Conservation (phyloP, 2,888 invertebrate species). For the Aricia artaxerxes region DNA sequence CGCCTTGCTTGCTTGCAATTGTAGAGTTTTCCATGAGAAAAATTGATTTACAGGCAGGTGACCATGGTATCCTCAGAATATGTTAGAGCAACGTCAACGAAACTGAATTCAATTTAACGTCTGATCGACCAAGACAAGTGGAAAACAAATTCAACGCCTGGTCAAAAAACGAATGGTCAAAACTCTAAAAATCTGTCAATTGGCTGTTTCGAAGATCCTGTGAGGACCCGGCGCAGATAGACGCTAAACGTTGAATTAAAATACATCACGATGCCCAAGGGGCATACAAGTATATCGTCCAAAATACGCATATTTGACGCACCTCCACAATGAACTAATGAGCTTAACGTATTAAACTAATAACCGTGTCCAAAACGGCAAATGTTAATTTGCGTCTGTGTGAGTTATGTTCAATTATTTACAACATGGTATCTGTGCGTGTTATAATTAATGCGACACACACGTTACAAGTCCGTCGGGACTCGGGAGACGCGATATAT, state of each 20-base stretch:
- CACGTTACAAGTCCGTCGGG: slow-evolving; percentile 5
- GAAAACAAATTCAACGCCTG: too few relatives aligned
- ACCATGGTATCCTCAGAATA: too few relatives aligned
- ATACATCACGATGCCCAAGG: not conserved
- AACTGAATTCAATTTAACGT: too few relatives aligned
- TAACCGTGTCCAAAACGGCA: not conserved
- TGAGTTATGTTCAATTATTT: slow-evolving; percentile 18
- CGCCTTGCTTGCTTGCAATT: not conserved
- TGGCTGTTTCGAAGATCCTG: too few relatives aligned
- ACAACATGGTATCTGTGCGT: not conserved
- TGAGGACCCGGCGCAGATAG: not conserved
- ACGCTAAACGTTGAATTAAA: not conserved
- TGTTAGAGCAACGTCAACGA: too few relatives aligned
- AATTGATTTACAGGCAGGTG: too few relatives aligned
- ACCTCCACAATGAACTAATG: not conserved
- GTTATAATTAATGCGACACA: slow-evolving; percentile 18
- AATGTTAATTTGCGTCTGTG: not conserved
- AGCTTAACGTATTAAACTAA: not conserved
- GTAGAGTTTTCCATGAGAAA: not conserved
- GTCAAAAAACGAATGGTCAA: too few relatives aligned
- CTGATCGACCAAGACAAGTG: too few relatives aligned
- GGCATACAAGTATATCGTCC: too few relatives aligned
- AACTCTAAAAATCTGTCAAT: too few relatives aligned
- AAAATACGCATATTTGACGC: not conserved
- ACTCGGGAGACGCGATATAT: not conserved